phyloP scores from a whole-genome alignment of 2,797 vertebrate species.

The Brachyrhaphis roseni region DNA sequence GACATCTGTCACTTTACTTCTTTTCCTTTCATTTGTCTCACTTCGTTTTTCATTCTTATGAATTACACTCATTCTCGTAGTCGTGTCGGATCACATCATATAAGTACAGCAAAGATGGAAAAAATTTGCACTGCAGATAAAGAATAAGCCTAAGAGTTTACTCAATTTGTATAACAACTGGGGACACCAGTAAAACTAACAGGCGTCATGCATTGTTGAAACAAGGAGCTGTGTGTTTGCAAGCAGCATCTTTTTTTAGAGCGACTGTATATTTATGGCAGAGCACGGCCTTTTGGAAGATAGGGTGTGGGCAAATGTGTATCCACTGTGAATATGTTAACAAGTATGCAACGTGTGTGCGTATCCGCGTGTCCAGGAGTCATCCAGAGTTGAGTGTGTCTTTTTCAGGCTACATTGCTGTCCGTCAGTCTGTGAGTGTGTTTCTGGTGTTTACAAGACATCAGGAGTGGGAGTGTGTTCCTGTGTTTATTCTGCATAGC shows the following conservation, averaged over 20 bases:
- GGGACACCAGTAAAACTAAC: conserved; percentile 62
- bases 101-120: conserved; percentile 27
- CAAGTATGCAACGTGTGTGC: conserved; percentile 53
- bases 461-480: conserved; percentile 79
- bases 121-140: conserved; percentile 48
- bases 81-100: conserved; percentile 18
- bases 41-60: conserved; percentile 28
- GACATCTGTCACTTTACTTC: conserved; percentile 49
- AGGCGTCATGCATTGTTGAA: conserved; percentile 55
- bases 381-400: conserved; percentile 46
- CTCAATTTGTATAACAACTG: conserved; percentile 57
- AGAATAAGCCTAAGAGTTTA: conserved; percentile 50
- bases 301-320: conserved; percentile 58
- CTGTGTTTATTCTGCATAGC: conserved; percentile 78
- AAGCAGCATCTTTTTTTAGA: conserved; percentile 52
- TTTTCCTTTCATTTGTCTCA: not conserved
- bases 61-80: conserved; percentile 25
- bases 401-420: conserved; percentile 50
- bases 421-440: conserved; percentile 66
- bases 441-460: conserved; percentile 73
- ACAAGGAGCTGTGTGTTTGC: conserved; percentile 56
- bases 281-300: conserved; percentile 45
- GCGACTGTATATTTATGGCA: conserved; percentile 56
- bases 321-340: conserved; percentile 62
- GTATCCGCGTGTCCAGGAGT: conserved; percentile 24